Base-by-base conservation (phyloP, 2,113 vertebrate genomes). In the Cephalopholis sonnerati region DNA sequence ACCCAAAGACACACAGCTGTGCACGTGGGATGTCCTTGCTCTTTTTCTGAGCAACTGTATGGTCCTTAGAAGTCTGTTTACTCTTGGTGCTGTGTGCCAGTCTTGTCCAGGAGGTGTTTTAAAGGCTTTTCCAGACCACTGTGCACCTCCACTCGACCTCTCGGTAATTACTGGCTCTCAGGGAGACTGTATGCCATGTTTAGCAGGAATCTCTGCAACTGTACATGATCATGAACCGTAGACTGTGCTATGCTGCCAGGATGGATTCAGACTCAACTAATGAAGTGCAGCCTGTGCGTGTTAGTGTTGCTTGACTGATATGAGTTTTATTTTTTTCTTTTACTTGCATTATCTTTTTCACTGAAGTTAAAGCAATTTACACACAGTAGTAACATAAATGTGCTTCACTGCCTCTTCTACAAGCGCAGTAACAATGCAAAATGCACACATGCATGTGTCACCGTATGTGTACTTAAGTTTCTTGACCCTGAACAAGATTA, bases 111-210 rank as follows among this genome's bases (percentile, higher is more conserved):
- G 63, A 76, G 75, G 74, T 77, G 80, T 81, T 90, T 82, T 79
- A 58, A 85, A 76, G 36, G 57, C 44, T 83, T 90, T 85, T 81
- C 89, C 88, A 85, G 91, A 78, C 74, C 53, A 10, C 41, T 50
- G 74, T 84, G 79, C 77, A 53, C 51, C 44, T 76, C 81, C 76
- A 73, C 44, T 81, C 18, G 36, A 88, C 58, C 55, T 63, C 61
- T 72, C 65, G 44, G 32, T 75, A 72, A 81, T 89, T 80, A 80
- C 67, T 36, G 10, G 68, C 41, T 74, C 51, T 59, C 41, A 55
- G 58, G 36, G 51, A 85, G 53, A 74, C 32, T 77, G 72, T 50
- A 32, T 54, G 65, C 55, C 78, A 86, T 20, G 44, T 85, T 79
- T 36, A 27, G 77, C 29, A 71, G 59, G 51, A 87, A 41, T 44